phyloP scores from a whole-genome alignment of 2,888 invertebrate species.

The Linnaemya vulpina region DNA sequence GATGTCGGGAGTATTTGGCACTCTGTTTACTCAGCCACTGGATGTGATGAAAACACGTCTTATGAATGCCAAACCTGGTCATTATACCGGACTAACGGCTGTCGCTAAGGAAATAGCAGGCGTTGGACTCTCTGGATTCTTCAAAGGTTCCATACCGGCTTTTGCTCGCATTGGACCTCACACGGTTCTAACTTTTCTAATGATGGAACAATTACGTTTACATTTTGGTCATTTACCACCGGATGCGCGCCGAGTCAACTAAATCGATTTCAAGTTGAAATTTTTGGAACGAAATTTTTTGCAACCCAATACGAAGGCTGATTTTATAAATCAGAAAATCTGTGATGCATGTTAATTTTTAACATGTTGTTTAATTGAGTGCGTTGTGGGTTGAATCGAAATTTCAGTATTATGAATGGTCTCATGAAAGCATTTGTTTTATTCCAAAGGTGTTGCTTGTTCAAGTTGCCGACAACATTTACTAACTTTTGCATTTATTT shows the following conservation, averaged over 20 bases:
- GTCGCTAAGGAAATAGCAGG: slow-evolving; percentile 91
- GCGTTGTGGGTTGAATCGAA: too few relatives aligned
- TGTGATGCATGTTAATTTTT: too few relatives aligned
- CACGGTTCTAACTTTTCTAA: slow-evolving; percentile 96
- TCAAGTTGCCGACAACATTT: too few relatives aligned
- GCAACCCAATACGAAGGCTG: too few relatives aligned
- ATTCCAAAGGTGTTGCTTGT: too few relatives aligned
- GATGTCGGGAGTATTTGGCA: slow-evolving; percentile 86
- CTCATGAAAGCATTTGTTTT: too few relatives aligned
- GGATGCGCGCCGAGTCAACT: not conserved
- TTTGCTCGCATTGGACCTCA: slow-evolving; percentile 97
- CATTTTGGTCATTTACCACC: slow-evolving; percentile 86
- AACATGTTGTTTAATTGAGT: too few relatives aligned
- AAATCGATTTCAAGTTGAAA: not conserved
- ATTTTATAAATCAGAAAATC: too few relatives aligned
- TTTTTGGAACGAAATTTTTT: not conserved
- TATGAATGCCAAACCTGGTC: slow-evolving; percentile 97
- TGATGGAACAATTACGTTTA: slow-evolving; percentile 95
- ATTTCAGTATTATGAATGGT: too few relatives aligned
- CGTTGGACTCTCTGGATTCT: slow-evolving; percentile 95
- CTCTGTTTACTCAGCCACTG: slow-evolving; percentile 93
- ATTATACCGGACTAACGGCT: slow-evolving; percentile 88
- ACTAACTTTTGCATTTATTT: too few relatives aligned
- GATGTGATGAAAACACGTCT: slow-evolving; percentile 98
- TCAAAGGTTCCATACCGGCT: slow-evolving; percentile 97